Evolutionary conservation across 2,888 invertebrate species (phyloP), one percentile per base, ranked within the genome.

Genomic region (Iphiclides podalirius): DNA sequence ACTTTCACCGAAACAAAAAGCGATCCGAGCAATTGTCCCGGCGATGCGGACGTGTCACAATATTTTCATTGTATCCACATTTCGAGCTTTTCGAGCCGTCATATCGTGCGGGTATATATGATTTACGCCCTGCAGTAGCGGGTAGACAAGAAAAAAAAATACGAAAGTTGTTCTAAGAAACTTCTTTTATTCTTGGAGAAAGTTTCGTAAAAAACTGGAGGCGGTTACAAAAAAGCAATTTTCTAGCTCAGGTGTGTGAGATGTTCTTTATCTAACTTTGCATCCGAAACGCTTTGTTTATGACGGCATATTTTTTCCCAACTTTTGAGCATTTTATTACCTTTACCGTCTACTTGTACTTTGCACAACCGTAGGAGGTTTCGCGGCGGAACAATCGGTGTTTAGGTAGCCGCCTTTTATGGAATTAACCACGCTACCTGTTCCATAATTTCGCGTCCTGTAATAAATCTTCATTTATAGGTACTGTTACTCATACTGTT

Each of bases 241-340:
- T 88, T 76, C 88, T 86, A 88, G 85, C 88, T 88, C 88, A 88
- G 88, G 88, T 88, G 88, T 87, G 87, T 87, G 78, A 81, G 87
- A 87, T 86, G 87, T 88, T 88, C 84, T 87, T 88, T 88, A 88
- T 88, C 88, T 88, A 86, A 88, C 82, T 88, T 88, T 87, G 84
- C 88, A 88, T 88, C 88, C 85, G 82, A 84, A 82, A 79, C 67
- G 77, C 67, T 84, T 88, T 86, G 84, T 88, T 88, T 88, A 87
- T 79, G 83, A 72, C 67, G 79, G 76, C 75, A 79, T 82, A 85
- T 85, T 86, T 86, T 86, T 85, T 79, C 75, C 28, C 60, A 85
- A 85, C 72, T 87, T 88, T 87, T 81, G 75, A 84, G 78, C 85
- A 80, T 85, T 88, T 86, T 88, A 84, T 85, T 85, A 84, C 75